A percentile compares a stretch with the other conserved stretches of the same genome.
These are phyloP conservation scores for Sinocyclocheilus grahami DNA, from an alignment of 2,113 vertebrate species.

Conservation along the genomic window DNA sequence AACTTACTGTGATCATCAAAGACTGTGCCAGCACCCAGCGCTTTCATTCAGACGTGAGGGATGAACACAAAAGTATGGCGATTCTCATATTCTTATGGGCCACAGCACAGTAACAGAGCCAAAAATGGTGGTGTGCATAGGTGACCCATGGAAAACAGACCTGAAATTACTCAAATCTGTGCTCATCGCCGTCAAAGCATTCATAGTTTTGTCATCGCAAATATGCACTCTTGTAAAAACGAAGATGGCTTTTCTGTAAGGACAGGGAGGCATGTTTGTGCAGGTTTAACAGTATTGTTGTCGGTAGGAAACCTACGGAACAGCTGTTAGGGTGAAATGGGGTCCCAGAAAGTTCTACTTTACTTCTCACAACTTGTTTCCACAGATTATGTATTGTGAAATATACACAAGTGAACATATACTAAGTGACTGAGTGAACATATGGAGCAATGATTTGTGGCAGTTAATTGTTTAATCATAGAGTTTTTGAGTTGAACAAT, in stretches of 20 bases:
- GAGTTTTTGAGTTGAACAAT: not conserved
- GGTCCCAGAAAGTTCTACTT: constrained; percentile 2
- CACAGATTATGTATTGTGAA: not conserved
- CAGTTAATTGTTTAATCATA: not conserved
- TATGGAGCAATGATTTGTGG: not conserved
- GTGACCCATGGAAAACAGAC: not conserved
- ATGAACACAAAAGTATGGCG: not conserved
- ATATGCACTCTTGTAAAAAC: constrained; percentile 22
- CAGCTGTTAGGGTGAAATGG: constrained; percentile 38
- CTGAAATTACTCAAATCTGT: not conserved
- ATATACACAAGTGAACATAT: no score
- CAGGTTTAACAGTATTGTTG: constrained; percentile 50
- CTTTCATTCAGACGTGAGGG: constrained; percentile 37
- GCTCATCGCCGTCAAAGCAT: not conserved
- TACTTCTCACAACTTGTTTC: not conserved
- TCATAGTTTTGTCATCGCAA: not conserved
- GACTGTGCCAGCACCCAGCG: constrained; percentile 62
- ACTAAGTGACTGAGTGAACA: not conserved
- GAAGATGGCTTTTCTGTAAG: constrained; percentile 16
- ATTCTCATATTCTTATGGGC: constrained; percentile 6
- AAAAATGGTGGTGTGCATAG: not conserved
- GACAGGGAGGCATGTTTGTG: constrained; percentile 34
- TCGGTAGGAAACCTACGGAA: constrained; percentile 60
- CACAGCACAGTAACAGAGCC: not conserved
- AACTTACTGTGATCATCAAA: constrained; percentile 74